Evolutionary conservation across 2,888 invertebrate genomes (phyloP), one percentile per base, ranked within the genome.

Genomic region (Bembecia ichneumoniformis): DNA sequence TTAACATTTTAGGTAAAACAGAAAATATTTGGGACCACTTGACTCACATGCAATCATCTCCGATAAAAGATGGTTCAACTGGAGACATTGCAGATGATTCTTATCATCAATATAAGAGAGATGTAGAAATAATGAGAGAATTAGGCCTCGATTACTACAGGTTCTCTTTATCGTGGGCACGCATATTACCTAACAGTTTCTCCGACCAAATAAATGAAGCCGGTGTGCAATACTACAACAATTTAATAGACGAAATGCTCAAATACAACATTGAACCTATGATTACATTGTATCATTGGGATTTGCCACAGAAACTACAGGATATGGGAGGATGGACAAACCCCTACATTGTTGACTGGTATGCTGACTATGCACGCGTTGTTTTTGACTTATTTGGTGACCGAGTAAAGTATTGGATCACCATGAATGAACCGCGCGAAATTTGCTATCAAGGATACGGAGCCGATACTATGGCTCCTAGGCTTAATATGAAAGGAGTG

Each of bases 21-120:
- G 82, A 86, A 71, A 89, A 82, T 51, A 90, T 91, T 53, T 92
- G 91, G 92, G 92, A 92, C 68, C 77, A 68, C 49, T 68, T 90
- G 58, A 84, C 89, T 1, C 90, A 90, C 43, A 57, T 49, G 10
- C 45, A 60, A 2, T 70, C 88, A 0, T 87, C 88, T 16, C 72
- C 77, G 43, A 84, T 91, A 16, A 66, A 49, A 2, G 88, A 91
- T 57, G 63, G 77, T 14, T 83, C 87, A 13, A 90, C 84, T 51
- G 91, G 87, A 0, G 90, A 91, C 58, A 68, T 90, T 2, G 84
- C 90, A 0, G 81, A 88, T 45, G 89, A 92, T 58, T 88, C 88
- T 14, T 90, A 91, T 62, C 80, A 91, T 63, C 81, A 84, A 54
- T 90, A 88, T 62, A 77, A 88, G 58, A 87, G 91, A 52, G 88